A percentile compares a stretch with the other conserved stretches of the same genome.
These are phyloP conservation scores for Crotalus adamanteus DNA, from an alignment of 2,797 vertebrate species.

Conservation along the genomic window DNA sequence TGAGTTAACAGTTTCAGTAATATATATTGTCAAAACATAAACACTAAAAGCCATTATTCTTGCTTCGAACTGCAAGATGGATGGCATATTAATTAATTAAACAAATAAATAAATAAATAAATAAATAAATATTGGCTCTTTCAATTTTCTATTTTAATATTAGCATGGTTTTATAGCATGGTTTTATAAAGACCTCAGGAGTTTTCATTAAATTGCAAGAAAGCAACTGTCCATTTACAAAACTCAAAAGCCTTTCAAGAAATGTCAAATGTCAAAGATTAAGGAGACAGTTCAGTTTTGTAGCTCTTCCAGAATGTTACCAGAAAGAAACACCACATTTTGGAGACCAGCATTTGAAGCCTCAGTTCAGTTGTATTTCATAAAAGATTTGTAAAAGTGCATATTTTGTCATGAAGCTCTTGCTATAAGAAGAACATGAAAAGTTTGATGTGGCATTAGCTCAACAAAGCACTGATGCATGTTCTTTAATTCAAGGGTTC, in stretches of 20 bases:
- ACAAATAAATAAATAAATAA: not conserved
- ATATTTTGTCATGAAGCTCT: slow-evolving; percentile 6
- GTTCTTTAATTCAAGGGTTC: slow-evolving; percentile 29
- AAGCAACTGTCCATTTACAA: not conserved
- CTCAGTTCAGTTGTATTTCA: not conserved
- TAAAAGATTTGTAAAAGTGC: not conserved
- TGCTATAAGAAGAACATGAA: slow-evolving; percentile 19
- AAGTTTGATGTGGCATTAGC: not conserved
- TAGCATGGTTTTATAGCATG: not conserved
- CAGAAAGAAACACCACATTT: not conserved
- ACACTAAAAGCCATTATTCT: not conserved
- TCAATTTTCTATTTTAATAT: not conserved
- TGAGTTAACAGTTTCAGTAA: not conserved
- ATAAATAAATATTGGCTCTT: not conserved
- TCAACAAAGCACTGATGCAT: slow-evolving; percentile 8
- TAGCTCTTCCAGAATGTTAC: not conserved
- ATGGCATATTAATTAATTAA: not conserved
- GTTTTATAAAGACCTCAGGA: not conserved
- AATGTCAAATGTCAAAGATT: not conserved
- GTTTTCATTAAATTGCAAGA: not conserved
- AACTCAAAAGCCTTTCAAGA: not conserved
- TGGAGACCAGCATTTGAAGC: not conserved
- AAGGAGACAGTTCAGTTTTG: not conserved
- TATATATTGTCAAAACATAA: not conserved
- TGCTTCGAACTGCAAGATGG: not conserved